Evolutionary conservation across 1,140 invertebrate species (phyloP).

Genomic region (Ridgeia piscesae): DNA sequence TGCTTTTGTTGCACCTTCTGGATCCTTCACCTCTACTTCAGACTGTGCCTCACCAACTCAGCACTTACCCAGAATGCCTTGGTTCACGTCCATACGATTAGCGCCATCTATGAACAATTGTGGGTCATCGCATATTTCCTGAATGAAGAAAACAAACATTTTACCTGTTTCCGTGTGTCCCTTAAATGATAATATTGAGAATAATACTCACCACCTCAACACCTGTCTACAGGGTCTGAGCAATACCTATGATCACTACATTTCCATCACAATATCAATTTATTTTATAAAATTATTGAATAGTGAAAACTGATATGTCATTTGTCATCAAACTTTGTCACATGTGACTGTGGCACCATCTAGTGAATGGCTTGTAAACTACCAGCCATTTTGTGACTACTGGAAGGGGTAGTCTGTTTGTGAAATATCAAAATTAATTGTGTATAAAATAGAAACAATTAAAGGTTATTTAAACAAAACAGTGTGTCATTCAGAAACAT

Average conservation of each 20-base stretch:
- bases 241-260: too few relatives aligned
- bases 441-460: not conserved
- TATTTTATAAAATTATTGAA: too few relatives aligned
- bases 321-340: not conserved
- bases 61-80: slow-evolving; percentile 62
- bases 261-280: too few relatives aligned
- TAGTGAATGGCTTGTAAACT: not conserved
- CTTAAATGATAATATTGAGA: not conserved
- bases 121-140: slow-evolving; percentile 49
- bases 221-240: too few relatives aligned
- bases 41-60: not conserved
- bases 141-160: slow-evolving; percentile 1
- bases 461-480: too few relatives aligned
- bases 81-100: slow-evolving; percentile 63
- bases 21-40: not conserved
- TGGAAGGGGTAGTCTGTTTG: not conserved
- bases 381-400: not conserved
- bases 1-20: not conserved
- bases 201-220: too few relatives aligned
- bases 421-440: not conserved
- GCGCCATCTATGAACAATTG: slow-evolving; percentile 35
- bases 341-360: not conserved
- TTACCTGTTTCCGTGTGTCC: not conserved
- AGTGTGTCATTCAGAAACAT: not conserved
- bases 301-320: too few relatives aligned